Evolutionary conservation across 2,888 invertebrate genomes (phyloP).

Genomic region (Drosophila mulleri): DNA sequence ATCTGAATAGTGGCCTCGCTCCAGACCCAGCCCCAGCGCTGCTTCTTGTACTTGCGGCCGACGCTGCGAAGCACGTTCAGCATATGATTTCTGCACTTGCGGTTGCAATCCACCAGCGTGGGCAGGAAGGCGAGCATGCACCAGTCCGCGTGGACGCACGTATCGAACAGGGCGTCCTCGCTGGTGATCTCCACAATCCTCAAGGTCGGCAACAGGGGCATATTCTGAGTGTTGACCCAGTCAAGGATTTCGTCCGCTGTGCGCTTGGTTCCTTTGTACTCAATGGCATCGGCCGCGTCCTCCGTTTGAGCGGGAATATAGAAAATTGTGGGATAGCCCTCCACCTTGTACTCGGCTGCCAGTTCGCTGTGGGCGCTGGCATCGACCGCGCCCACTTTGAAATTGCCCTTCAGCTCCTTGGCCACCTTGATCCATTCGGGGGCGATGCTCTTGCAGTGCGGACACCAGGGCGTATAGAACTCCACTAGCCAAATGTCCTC

Average conservation of each 20-base stretch:
- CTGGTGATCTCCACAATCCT: not conserved
- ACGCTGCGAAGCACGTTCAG: not conserved
- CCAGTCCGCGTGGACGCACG: constrained; percentile 7
- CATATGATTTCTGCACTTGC: constrained; percentile 9
- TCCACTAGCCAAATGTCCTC: constrained; percentile 8
- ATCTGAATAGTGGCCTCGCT: constrained; percentile 8
- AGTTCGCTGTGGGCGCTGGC: not conserved
- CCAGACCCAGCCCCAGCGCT: constrained; percentile 25
- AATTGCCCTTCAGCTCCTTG: not conserved
- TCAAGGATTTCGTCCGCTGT: not conserved
- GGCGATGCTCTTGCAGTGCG: not conserved
- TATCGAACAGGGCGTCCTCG: not conserved
- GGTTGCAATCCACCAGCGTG: constrained; percentile 1
- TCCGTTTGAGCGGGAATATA: constrained; percentile 1
- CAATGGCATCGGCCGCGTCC: not conserved
- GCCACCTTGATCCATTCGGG: constrained; percentile 3
- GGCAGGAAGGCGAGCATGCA: constrained; percentile 25
- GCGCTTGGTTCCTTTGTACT: not conserved
- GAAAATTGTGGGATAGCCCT: constrained; percentile 5
- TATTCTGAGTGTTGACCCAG: not conserved
- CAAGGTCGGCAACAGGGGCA: not conserved
- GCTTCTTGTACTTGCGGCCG: not conserved
- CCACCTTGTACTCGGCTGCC: not conserved
- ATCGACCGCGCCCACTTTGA: constrained; percentile 12
- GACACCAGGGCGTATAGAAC: constrained; percentile 16